Conservation (phyloP, 2,888 invertebrate genomes). For the Adelognathus sp. region DNA sequence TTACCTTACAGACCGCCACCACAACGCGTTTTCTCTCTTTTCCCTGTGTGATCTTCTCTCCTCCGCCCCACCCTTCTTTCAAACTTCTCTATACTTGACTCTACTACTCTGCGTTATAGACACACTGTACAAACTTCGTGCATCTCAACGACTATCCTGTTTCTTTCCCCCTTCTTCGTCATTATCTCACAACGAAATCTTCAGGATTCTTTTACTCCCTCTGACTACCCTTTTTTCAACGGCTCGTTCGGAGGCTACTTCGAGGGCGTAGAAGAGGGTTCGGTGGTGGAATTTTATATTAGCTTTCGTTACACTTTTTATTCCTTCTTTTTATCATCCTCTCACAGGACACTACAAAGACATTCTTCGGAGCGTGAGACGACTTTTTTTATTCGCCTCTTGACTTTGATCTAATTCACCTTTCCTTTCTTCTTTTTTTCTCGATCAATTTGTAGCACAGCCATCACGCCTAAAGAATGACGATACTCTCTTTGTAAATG, state of each 20-base stretch:
- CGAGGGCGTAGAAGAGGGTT: background rate
- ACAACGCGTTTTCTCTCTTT: constrained; percentile 62
- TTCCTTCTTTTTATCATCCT: no score
- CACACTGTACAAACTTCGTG: constrained; percentile 14
- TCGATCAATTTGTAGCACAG: background rate
- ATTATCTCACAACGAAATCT: constrained; percentile 70
- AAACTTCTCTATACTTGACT: constrained; percentile 42
- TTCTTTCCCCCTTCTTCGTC: constrained; percentile 56
- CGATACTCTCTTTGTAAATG: no score
- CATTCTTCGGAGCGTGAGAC: background rate
- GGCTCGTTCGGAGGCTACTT: background rate
- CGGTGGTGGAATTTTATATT: background rate
- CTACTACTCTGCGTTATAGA: no score
- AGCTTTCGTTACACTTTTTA: background rate
- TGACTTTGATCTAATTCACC: background rate
- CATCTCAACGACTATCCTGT: constrained; percentile 28
- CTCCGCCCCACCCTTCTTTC: constrained; percentile 10
- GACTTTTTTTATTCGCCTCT: background rate
- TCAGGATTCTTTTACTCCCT: constrained; percentile 57
- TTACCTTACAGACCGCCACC: constrained; percentile 61
- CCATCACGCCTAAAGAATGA: background rate
- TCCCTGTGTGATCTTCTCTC: constrained; percentile 24
- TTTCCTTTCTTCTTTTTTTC: background rate
- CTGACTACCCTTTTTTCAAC: constrained; percentile 15
- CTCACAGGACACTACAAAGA: background rate